These are phyloP conservation scores for Drosophila auraria DNA, from an alignment of 1,140 invertebrate genomes.

Conservation along the genomic window DNA sequence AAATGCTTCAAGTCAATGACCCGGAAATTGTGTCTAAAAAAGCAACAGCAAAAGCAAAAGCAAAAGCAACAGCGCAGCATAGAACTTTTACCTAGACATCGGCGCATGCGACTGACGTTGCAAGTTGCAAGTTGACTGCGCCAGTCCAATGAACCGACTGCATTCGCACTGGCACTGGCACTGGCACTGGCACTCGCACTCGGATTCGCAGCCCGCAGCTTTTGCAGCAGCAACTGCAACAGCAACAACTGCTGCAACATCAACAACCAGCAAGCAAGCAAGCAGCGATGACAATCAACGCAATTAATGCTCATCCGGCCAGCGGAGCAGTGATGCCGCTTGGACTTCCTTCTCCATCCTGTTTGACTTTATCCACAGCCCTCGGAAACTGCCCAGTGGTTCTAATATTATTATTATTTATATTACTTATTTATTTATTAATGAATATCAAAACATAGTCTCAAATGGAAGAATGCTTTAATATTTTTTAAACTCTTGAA, in stretches of 20 bases:
- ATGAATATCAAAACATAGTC: background rate
- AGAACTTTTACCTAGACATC: slow-evolving; percentile 78
- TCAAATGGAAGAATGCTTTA: too few species aligned
- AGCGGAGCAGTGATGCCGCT: slow-evolving; percentile 37
- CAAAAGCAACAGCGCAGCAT: slow-evolving; percentile 61
- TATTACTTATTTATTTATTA: background rate
- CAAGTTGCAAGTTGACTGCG: slow-evolving; percentile 46
- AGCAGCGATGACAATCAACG: slow-evolving; percentile 79
- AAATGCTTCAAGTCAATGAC: slow-evolving; percentile 83
- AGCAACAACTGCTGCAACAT: slow-evolving; percentile 45
- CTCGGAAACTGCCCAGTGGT: background rate
- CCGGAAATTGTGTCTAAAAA: slow-evolving; percentile 84
- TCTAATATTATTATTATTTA: background rate
- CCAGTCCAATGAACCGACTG: slow-evolving; percentile 74
- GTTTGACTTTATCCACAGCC: slow-evolving; percentile 30
- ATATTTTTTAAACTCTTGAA: too few species aligned
- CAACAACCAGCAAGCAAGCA: slow-evolving; percentile 56
- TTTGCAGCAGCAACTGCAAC: slow-evolving; percentile 61
- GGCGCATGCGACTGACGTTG: slow-evolving; percentile 63
- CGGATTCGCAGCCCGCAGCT: slow-evolving; percentile 70
- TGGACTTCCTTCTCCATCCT: slow-evolving; percentile 46
- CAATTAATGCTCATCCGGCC: slow-evolving; percentile 83
- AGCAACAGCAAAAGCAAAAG: slow-evolving; percentile 59
- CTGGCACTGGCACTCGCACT: background rate
- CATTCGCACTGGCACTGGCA: slow-evolving; percentile 34